A percentile compares a stretch with the other conserved stretches of the same genome.
Evolutionary conservation across 2,113 vertebrate genomes (phyloP).

Genomic region (Poeciliopsis occidentalis): DNA sequence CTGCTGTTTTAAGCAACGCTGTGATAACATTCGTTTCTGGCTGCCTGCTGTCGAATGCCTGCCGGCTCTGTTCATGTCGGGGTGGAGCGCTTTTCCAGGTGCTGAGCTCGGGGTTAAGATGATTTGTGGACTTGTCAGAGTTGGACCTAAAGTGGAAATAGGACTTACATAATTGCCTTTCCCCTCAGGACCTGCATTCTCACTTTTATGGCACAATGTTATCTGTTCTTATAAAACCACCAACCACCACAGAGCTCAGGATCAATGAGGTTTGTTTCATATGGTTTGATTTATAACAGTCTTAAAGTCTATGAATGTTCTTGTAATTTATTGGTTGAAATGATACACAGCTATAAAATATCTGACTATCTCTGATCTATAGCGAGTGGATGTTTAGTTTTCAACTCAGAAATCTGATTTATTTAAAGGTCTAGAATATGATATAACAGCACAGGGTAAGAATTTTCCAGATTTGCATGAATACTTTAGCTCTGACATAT

Average conservation of each 20-base stretch:
- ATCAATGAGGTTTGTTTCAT: neutral
- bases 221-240: conserved; percentile 14
- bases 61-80: conserved; percentile 13
- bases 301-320: neutral
- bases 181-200: neutral
- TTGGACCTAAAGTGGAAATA: conserved; percentile 17
- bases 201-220: conserved; percentile 3
- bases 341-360: neutral
- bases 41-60: conserved; percentile 19
- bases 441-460: conserved; percentile 3
- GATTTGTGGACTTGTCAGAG: conserved; percentile 52
- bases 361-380: neutral
- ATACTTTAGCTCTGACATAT: conserved; percentile 14
- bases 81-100: conserved; percentile 49
- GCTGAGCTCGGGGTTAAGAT: conserved; percentile 18
- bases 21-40: neutral
- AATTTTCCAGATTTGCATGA: conserved; percentile 19
- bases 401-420: neutral
- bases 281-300: neutral
- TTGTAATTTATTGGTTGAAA: neutral
- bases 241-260: neutral
- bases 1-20: neutral
- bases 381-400: neutral
- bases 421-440: neutral
- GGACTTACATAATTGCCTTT: conserved; percentile 28